A percentile compares a stretch with the other conserved stretches of the same genome.
phyloP scores from a whole-genome alignment of 2,888 invertebrate species.

The Temnothorax ravouxi region DNA sequence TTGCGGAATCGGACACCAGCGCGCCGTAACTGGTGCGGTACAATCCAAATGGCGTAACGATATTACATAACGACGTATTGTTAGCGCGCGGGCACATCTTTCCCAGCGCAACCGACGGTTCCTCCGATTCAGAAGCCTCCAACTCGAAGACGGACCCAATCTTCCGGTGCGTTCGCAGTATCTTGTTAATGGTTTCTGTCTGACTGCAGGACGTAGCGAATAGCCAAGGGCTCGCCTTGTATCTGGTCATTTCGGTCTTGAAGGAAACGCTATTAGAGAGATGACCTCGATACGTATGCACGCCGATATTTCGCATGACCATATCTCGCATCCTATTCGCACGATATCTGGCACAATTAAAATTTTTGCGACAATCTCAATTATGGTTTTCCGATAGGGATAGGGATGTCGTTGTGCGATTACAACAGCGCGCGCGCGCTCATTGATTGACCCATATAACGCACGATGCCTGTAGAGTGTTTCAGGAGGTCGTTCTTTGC shows the following conservation, averaged over 20 bases:
- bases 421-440: not conserved
- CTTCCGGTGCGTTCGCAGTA: conserved; percentile 18
- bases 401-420: not conserved
- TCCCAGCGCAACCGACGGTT: not conserved
- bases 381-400: conserved; percentile 8
- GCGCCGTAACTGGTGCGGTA: not conserved
- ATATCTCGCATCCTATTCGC: not conserved
- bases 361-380: not conserved
- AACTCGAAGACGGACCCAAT: not conserved
- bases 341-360: not conserved
- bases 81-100: not conserved
- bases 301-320: not conserved
- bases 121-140: not conserved
- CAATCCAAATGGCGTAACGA: conserved; percentile 30
- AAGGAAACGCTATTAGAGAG: conserved; percentile 64
- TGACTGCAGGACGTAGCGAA: conserved; percentile 34
- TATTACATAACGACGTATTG: conserved; percentile 47
- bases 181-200: conserved; percentile 37
- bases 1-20: conserved; percentile 13
- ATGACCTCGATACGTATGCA: conserved; percentile 12
- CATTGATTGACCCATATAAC: conserved; percentile 11
- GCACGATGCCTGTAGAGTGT: not conserved
- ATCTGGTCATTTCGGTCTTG: conserved; percentile 57
- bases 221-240: conserved; percentile 35
- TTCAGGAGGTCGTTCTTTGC: not conserved